Conservation (phyloP, 2,113 vertebrate genomes). For the Ellobius talpinus region DNA sequence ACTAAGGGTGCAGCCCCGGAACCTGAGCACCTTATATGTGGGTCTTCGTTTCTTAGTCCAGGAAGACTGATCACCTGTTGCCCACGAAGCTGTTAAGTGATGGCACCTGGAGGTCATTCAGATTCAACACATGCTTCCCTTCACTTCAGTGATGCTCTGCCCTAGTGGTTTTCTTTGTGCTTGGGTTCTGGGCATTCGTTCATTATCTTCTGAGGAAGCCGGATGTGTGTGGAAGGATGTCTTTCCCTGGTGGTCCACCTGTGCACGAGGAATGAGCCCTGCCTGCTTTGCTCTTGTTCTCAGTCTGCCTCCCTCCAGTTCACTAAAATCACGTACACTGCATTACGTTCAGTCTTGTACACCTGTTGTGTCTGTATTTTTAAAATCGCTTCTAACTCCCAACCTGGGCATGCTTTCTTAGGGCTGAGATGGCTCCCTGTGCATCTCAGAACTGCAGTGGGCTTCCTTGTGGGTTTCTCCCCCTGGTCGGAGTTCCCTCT, state of each 20-base stretch:
- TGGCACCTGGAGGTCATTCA: background rate
- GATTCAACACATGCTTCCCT: background rate
- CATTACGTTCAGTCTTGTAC: background rate
- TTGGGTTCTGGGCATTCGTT: background rate
- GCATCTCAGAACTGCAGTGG: background rate
- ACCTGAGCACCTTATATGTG: background rate
- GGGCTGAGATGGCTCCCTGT: background rate
- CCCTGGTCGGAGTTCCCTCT: background rate
- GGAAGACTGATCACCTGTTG: background rate
- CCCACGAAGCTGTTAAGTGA: background rate
- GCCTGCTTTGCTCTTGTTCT: background rate
- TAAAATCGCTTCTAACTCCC: slow-evolving; percentile 3
- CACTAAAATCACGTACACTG: background rate
- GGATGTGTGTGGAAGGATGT: background rate
- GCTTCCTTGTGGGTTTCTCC: background rate
- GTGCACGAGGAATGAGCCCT: background rate
- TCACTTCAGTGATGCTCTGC: background rate
- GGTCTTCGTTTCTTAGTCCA: background rate
- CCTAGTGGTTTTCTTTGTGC: background rate
- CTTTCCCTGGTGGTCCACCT: background rate
- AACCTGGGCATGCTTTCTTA: background rate
- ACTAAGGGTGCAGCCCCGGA: background rate
- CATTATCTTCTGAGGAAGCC: background rate
- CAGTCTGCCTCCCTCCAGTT: background rate
- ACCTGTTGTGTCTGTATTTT: background rate